Percentiles rank a stretch among this genome's conserved stretches.
Evolutionary conservation across 2,888 invertebrate genomes (phyloP).

Genomic region (Smittia sp.): DNA sequence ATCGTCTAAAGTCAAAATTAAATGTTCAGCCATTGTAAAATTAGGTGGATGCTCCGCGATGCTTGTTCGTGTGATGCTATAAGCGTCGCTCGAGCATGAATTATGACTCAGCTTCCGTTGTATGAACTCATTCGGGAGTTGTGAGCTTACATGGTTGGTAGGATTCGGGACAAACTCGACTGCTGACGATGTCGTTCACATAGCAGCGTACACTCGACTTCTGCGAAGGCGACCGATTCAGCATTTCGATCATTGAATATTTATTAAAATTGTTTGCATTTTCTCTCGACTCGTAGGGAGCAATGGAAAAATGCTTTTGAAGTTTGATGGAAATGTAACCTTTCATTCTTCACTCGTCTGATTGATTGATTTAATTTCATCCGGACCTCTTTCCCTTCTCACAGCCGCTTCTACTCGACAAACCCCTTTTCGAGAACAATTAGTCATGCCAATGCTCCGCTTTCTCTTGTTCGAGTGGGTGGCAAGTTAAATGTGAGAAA

Average conservation of each 20-base stretch:
- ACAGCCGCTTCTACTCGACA: background rate
- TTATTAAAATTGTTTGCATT: background rate
- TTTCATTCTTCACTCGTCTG: background rate
- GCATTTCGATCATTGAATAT: background rate
- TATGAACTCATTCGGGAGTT: too few species aligned
- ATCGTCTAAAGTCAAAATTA: constrained; percentile 25
- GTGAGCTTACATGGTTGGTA: too few species aligned
- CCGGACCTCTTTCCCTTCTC: background rate
- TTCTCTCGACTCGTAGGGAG: background rate
- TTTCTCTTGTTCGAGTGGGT: constrained; percentile 4
- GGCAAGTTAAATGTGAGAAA: background rate
- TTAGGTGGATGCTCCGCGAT: constrained; percentile 1
- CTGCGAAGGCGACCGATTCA: background rate
- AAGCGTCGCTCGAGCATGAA: background rate
- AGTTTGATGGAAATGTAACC: background rate
- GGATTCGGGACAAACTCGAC: too few species aligned
- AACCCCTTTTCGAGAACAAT: background rate
- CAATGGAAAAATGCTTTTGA: constrained; percentile 15
- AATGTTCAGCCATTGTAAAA: constrained; percentile 23
- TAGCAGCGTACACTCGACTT: background rate
- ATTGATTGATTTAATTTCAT: constrained; percentile 16
- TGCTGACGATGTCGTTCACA: too few species aligned
- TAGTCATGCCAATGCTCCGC: constrained; percentile 16
- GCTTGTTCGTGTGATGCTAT: too few species aligned
- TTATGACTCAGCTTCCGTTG: background rate